Conservation (phyloP, 2,113 vertebrate genomes). For the Poeciliopsis prolifica region DNA sequence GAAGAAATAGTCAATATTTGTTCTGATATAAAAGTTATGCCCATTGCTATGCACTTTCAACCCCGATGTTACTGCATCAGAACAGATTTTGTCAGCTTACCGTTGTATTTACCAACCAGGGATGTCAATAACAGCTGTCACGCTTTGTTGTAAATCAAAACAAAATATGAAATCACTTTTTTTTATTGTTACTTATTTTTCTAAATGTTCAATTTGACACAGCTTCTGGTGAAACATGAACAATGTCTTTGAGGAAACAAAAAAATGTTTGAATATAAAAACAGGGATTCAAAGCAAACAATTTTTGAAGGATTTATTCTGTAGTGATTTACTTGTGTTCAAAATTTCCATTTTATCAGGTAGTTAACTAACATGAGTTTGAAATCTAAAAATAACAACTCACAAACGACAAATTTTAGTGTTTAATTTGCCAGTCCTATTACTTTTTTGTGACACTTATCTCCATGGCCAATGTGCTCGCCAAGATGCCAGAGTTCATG, state of each 20-base stretch:
- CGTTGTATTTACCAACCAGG: conserved; percentile 17
- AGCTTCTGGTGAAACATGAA: conserved; percentile 8
- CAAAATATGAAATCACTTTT: conserved; percentile 11
- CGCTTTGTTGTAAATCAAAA: conserved; percentile 25
- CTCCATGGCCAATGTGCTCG: conserved; percentile 65
- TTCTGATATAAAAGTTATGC: conserved; percentile 57
- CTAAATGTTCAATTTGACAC: conserved; percentile 10
- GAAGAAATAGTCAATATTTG: conserved; percentile 61
- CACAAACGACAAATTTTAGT: conserved; percentile 5
- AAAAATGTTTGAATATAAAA: not conserved
- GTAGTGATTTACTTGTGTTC: not conserved
- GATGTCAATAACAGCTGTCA: conserved; percentile 35
- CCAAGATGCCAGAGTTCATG: conserved; percentile 51
- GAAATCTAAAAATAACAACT: conserved; percentile 10
- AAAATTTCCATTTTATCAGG: not conserved
- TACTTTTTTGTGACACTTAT: conserved; percentile 47
- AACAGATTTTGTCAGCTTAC: conserved; percentile 30
- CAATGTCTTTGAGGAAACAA: not conserved
- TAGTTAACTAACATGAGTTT: not conserved
- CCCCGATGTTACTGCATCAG: conserved; percentile 24
- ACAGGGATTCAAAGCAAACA: not conserved
- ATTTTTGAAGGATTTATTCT: not conserved
- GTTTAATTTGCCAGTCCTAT: conserved; percentile 58
- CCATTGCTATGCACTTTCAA: conserved; percentile 42
- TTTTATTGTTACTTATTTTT: conserved; percentile 11